A percentile compares a stretch with the other conserved stretches of the same genome.
Evolutionary conservation across 2,888 invertebrate genomes (phyloP).

Genomic region (Zeuzera pyrina): DNA sequence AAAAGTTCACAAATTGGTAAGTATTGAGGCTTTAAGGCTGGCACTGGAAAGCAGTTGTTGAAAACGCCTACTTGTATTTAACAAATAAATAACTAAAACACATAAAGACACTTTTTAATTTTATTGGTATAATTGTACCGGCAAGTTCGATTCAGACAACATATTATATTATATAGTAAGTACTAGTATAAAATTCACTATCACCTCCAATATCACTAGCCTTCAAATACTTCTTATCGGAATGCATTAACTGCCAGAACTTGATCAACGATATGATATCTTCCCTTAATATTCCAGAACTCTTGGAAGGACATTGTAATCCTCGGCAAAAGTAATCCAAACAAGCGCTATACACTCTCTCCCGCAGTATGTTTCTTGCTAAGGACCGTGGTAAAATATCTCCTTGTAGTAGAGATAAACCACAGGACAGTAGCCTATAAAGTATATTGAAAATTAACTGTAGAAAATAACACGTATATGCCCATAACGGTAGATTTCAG

Average conservation of each 20-base stretch:
- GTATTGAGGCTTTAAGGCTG: too few species aligned
- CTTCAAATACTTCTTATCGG: slow-evolving; percentile 92
- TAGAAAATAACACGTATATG: not conserved
- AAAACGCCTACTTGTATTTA: too few species aligned
- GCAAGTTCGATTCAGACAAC: too few species aligned
- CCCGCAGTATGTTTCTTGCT: slow-evolving; percentile 93
- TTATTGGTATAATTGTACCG: too few species aligned
- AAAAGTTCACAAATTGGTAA: too few species aligned
- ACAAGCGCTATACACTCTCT: slow-evolving; percentile 94
- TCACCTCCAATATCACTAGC: slow-evolving; percentile 85
- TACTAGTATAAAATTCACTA: too few species aligned
- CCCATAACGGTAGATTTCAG: too few species aligned
- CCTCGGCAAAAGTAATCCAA: slow-evolving; percentile 96
- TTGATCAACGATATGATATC: slow-evolving; percentile 91
- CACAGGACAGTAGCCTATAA: slow-evolving; percentile 89
- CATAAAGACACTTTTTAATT: too few species aligned
- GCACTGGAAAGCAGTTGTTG: too few species aligned
- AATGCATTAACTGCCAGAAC: slow-evolving; percentile 97
- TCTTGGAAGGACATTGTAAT: slow-evolving; percentile 90
- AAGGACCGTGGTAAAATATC: slow-evolving; percentile 89
- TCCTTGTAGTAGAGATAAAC: slow-evolving; percentile 93
- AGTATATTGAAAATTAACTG: not conserved
- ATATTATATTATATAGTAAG: too few species aligned
- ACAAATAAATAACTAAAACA: too few species aligned
- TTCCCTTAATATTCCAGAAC: slow-evolving; percentile 83